Evolutionary conservation across 2,797 vertebrate species (phyloP).

Genomic region (Syncerus caffer): DNA sequence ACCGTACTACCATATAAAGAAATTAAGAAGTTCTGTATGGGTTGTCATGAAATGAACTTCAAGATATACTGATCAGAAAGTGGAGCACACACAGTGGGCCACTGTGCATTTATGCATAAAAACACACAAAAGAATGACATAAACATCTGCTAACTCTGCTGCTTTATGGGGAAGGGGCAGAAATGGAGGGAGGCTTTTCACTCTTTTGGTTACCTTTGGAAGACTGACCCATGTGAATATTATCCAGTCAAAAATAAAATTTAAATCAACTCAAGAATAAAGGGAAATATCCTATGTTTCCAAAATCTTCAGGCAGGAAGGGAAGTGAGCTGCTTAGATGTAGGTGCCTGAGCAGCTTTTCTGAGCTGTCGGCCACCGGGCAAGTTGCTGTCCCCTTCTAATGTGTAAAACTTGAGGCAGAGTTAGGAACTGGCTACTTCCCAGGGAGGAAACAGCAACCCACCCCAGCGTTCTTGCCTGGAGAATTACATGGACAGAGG

Average conservation of each 20-base stretch:
- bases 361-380: neutral
- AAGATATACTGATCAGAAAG: neutral
- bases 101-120: neutral
- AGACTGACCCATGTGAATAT: neutral
- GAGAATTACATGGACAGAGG: neutral
- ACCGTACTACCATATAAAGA: neutral
- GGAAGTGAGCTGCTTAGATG: neutral
- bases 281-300: neutral
- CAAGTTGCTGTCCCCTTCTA: neutral
- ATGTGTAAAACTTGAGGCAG: neutral
- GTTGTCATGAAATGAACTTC: neutral
- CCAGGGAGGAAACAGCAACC: neutral
- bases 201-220: neutral
- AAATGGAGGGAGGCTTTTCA: neutral
- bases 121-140: neutral
- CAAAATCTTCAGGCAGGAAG: neutral
- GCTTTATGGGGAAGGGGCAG: neutral
- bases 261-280: neutral
- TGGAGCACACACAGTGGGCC: neutral
- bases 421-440: neutral
- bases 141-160: neutral
- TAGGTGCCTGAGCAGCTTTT: neutral
- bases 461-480: neutral
- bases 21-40: neutral
- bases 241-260: neutral